phyloP scores from a whole-genome alignment of 2,113 vertebrate species.

The Ptilorrhoa leucosticta region DNA sequence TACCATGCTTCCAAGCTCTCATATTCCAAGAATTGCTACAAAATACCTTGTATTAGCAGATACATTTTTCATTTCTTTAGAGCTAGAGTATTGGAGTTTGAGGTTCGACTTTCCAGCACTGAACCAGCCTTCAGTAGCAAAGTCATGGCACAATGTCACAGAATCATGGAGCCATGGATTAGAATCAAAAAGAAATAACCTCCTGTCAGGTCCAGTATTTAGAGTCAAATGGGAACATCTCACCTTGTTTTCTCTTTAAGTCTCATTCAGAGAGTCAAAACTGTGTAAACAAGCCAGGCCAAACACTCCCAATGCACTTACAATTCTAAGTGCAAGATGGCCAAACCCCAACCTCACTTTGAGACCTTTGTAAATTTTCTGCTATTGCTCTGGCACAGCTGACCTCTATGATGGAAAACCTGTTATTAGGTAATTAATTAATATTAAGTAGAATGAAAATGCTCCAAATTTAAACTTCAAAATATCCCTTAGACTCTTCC shows the following conservation, averaged over 20 bases:
- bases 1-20: background rate
- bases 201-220: background rate
- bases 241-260: background rate
- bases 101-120: background rate
- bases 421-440: background rate
- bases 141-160: background rate
- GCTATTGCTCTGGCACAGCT: background rate
- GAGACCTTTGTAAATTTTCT: background rate
- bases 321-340: background rate
- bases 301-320: background rate
- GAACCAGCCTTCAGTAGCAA: background rate
- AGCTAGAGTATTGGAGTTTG: background rate
- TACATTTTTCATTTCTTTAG: background rate
- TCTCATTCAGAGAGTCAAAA: background rate
- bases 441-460: background rate
- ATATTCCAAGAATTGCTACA: background rate
- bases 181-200: background rate
- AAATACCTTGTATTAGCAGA: background rate
- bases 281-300: background rate
- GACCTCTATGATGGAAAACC: background rate
- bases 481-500: background rate
- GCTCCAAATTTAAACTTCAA: background rate
- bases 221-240: background rate
- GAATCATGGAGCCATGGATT: background rate
- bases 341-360: background rate